phyloP scores from a whole-genome alignment of 2,797 vertebrate genomes.

The Gallirallus australis region DNA sequence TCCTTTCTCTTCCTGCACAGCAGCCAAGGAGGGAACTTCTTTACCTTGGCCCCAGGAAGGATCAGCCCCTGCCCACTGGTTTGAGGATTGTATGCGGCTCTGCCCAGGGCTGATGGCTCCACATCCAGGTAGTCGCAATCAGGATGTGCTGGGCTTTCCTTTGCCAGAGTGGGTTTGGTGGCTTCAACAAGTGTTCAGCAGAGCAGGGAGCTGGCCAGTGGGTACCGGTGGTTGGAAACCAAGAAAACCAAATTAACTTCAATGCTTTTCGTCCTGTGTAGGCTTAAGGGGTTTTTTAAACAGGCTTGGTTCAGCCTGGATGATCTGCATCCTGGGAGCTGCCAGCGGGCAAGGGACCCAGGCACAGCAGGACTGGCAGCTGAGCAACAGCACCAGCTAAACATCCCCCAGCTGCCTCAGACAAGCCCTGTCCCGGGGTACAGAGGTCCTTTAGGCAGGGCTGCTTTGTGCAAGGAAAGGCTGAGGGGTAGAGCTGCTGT shows the following conservation, averaged over 20 bases:
- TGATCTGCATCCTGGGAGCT: background rate
- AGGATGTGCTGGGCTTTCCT: background rate
- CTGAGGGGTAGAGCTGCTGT: background rate
- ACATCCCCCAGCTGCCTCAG: background rate
- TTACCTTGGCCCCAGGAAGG: background rate
- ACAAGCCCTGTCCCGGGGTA: no score
- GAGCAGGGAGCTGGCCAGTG: background rate
- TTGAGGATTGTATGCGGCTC: background rate
- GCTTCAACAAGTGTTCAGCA: background rate
- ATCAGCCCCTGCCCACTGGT: background rate
- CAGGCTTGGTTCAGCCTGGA: background rate
- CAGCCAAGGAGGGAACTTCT: background rate
- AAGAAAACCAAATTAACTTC: slow-evolving; percentile 10
- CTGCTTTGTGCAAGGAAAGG: background rate
- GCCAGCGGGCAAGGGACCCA: background rate
- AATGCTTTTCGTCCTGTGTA: background rate
- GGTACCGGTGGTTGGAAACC: background rate
- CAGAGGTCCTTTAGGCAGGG: background rate
- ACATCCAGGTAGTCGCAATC: background rate
- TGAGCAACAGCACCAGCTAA: background rate
- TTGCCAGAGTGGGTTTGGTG: background rate
- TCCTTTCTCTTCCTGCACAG: background rate
- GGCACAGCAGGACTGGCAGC: background rate
- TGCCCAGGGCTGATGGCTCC: background rate
- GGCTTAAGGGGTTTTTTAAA: background rate